Base-by-base conservation (phyloP, 1,140 invertebrate species). In the Meteorus sp. region DNA sequence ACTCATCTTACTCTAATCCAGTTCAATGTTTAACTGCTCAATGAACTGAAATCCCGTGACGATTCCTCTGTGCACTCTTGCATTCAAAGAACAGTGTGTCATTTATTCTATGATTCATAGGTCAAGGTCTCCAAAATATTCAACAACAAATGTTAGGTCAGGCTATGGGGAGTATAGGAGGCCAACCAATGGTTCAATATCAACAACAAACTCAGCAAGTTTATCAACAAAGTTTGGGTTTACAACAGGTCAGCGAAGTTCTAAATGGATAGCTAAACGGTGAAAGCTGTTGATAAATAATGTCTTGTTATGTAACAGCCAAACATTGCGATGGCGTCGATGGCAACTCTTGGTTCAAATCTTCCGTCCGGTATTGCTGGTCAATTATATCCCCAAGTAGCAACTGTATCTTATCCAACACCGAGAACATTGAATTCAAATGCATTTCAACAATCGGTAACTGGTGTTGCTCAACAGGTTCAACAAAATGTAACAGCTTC, bases 361-460 rank as follows among this genome's bases (percentile, higher is more conserved):
- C 56, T 80, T 15, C 74, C 79, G 39, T 80, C 82, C 2, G 69
- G 83, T 31, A 82, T 83, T 61, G 81, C 82, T 17, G 80, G 82
- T 54, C 83, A 84, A 37, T 68, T 85, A 54, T 85, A 85, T 65
- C 82, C 83, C 7, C 84, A 85, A 77, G 81, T 85, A 1, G 82
- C 80, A n/a, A 81, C 87, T 29, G 87, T 88, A 19, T 85, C 86
- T 17, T 89, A 89, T 69, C 87, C 88, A 17, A 87, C 86, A 33
- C 85, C 86, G 23, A 81, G 87, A 68, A 84, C 85, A 41, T 79
- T 89, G 62, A 89, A 89, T 69, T 84, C 87, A 37, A 85, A 84
- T 59, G 85, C 88, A 27, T 89, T 89, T 73, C 83, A 87, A 71
- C 85, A 83, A 63, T 75, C 77, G 13, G 73, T 78, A 11, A 65